A percentile compares a stretch with the other conserved stretches of the same genome.
Evolutionary conservation across 2,797 vertebrate genomes (phyloP).

Genomic region (Eutrigla gurnardus): DNA sequence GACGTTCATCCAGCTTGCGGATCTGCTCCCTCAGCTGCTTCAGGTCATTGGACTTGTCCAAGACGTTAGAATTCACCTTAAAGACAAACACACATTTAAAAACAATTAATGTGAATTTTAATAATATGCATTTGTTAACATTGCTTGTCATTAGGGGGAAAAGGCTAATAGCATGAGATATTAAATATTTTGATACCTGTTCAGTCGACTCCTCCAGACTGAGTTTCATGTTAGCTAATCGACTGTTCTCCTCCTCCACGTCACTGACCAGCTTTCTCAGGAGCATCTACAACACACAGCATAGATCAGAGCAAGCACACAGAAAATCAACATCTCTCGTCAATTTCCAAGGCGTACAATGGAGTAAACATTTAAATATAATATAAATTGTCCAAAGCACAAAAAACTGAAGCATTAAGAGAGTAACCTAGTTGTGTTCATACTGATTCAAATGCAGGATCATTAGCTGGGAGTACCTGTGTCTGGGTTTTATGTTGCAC

Average conservation of each 20-base stretch:
- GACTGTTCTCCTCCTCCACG: constrained; percentile 91
- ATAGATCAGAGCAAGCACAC: neutral
- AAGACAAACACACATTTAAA: constrained; percentile 21
- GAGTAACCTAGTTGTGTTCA: neutral
- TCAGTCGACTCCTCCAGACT: constrained; percentile 89
- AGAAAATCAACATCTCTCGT: neutral
- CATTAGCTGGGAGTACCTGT: constrained; percentile 80
- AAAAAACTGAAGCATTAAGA: neutral
- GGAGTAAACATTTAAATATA: neutral
- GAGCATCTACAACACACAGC: constrained; percentile 81
- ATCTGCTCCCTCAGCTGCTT: constrained; percentile 84
- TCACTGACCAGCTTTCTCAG: constrained; percentile 89
- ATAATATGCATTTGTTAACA: neutral
- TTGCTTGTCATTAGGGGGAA: neutral
- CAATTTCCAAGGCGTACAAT: neutral
- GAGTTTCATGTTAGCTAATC: constrained; percentile 86
- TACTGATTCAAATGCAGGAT: neutral
- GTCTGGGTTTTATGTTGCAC: constrained; percentile 88
- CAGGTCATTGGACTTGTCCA: constrained; percentile 83
- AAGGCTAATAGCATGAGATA: neutral
- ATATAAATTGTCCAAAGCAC: neutral
- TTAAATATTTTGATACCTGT: constrained; percentile 83
- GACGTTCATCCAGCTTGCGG: constrained; percentile 80
- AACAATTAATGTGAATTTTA: neutral
- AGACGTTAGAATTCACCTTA: constrained; percentile 81